Percentiles rank a stretch among this genome's conserved stretches.
Conservation (phyloP, 2,888 invertebrate species). For the Morpho helenor region DNA sequence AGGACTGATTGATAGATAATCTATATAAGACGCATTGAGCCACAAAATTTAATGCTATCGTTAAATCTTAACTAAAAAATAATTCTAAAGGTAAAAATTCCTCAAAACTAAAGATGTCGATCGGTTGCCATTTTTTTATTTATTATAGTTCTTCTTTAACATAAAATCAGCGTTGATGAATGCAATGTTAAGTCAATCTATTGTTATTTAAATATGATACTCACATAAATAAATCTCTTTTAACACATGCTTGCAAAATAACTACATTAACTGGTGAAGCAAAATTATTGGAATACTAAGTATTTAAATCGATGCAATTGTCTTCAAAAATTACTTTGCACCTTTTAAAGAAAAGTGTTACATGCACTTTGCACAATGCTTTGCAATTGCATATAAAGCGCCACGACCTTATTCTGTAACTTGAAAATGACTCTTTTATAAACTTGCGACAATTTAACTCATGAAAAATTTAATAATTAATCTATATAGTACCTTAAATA, state of each 20-base stretch:
- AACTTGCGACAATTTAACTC: background rate
- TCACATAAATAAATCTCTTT: slow-evolving; percentile 15
- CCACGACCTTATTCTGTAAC: slow-evolving; percentile 21
- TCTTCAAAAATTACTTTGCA: slow-evolving; percentile 35
- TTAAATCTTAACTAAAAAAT: too few species aligned
- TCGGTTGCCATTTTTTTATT: too few species aligned
- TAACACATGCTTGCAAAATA: slow-evolving; percentile 25
- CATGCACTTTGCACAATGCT: slow-evolving; percentile 34
- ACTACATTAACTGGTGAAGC: too few species aligned
- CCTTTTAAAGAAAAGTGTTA: slow-evolving; percentile 40
- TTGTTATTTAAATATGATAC: background rate
- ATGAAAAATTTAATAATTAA: background rate
- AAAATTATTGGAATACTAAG: slow-evolving; percentile 2
- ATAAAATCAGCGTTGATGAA: too few species aligned
- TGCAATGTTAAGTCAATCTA: too few species aligned
- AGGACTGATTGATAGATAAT: too few species aligned
- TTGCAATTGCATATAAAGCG: slow-evolving; percentile 19
- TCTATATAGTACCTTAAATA: too few species aligned
- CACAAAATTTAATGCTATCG: too few species aligned
- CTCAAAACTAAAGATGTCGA: too few species aligned
- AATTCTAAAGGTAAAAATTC: too few species aligned
- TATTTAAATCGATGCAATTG: slow-evolving; percentile 35
- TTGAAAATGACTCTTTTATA: background rate
- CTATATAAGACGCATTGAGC: too few species aligned
- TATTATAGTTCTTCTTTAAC: too few species aligned